These are phyloP conservation scores for Gadopsis marmoratus DNA, from an alignment of 2,797 vertebrate species.

Conservation along the genomic window DNA sequence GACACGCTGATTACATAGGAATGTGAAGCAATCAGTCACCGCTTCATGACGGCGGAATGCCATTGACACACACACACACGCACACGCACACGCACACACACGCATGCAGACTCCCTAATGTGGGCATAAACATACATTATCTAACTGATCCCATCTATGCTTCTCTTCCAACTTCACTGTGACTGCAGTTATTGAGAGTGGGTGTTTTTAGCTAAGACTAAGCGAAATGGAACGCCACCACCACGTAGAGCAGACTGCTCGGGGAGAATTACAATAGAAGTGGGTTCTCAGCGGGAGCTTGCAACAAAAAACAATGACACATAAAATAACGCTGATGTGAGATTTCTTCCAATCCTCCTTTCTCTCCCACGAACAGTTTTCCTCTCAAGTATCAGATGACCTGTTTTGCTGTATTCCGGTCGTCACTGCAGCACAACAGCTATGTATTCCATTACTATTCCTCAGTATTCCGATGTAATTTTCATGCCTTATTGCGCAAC, in stretches of 20 bases:
- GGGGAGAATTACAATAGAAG: slow-evolving; percentile 54
- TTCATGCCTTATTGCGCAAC: neutral
- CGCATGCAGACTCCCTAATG: slow-evolving; percentile 19
- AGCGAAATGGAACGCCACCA: slow-evolving; percentile 60
- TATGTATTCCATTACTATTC: neutral
- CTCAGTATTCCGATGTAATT: neutral
- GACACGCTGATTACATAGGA: slow-evolving; percentile 51
- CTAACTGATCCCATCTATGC: slow-evolving; percentile 47
- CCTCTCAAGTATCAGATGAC: neutral
- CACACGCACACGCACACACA: neutral
- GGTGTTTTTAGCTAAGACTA: slow-evolving; percentile 64
- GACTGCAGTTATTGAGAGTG: slow-evolving; percentile 57
- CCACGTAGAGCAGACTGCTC: slow-evolving; percentile 52
- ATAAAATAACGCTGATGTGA: slow-evolving; percentile 27
- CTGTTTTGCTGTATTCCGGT: slow-evolving; percentile 27
- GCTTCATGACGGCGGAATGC: slow-evolving; percentile 57
- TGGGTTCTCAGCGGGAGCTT: slow-evolving; percentile 54
- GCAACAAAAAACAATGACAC: slow-evolving; percentile 54
- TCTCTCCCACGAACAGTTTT: slow-evolving; percentile 1
- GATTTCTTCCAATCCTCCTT: slow-evolving; percentile 12
- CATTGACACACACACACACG: slow-evolving; percentile 19
- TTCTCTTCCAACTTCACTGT: slow-evolving; percentile 43
- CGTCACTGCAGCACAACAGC: slow-evolving; percentile 8
- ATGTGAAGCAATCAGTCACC: slow-evolving; percentile 63
- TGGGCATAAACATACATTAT: slow-evolving; percentile 45